A percentile compares a stretch with the other conserved stretches of the same genome.
These are phyloP conservation scores for Aradus depressus DNA, from an alignment of 2,888 invertebrate species.

Conservation along the genomic window DNA sequence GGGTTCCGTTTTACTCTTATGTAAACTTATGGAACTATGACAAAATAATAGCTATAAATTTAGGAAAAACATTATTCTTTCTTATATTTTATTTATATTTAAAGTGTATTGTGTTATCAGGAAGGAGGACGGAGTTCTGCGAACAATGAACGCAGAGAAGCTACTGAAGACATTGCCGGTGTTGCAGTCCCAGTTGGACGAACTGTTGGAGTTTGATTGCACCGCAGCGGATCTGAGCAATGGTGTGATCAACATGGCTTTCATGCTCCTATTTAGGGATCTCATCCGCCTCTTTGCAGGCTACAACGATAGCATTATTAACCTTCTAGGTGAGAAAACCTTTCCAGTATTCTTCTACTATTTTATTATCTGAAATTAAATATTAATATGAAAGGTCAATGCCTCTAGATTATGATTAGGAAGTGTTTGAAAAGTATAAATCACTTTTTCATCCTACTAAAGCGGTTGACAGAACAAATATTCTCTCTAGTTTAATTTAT, in stretches of 20 bases:
- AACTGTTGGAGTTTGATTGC: slow-evolving; percentile 93
- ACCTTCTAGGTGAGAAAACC: slow-evolving; percentile 59
- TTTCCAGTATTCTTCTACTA: too few relatives aligned
- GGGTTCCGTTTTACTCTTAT: not conserved
- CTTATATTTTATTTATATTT: not conserved
- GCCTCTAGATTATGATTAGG: not conserved
- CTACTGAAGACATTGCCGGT: slow-evolving; percentile 91
- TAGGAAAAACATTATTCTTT: not conserved
- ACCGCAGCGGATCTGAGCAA: slow-evolving; percentile 93
- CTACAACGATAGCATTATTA: slow-evolving; percentile 99
- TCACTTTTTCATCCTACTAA: too few relatives aligned
- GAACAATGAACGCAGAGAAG: slow-evolving; percentile 96
- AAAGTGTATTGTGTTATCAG: slow-evolving; percentile 42
- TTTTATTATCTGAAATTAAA: too few relatives aligned
- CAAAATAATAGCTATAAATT: not conserved
- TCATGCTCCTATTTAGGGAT: slow-evolving; percentile 97
- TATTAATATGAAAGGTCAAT: not conserved
- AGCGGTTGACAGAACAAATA: too few relatives aligned
- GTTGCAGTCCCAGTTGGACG: slow-evolving; percentile 89
- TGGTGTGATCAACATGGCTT: slow-evolving; percentile 97
- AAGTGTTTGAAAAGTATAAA: too few relatives aligned
- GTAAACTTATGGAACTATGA: not conserved
- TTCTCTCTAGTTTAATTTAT: too few relatives aligned
- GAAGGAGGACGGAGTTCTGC: slow-evolving; percentile 91
- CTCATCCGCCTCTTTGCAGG: slow-evolving; percentile 97